Percentiles rank a stretch among this genome's conserved stretches.
Evolutionary conservation across 2,797 vertebrate species (phyloP).

Genomic region (Artibeus jamaicensis): DNA sequence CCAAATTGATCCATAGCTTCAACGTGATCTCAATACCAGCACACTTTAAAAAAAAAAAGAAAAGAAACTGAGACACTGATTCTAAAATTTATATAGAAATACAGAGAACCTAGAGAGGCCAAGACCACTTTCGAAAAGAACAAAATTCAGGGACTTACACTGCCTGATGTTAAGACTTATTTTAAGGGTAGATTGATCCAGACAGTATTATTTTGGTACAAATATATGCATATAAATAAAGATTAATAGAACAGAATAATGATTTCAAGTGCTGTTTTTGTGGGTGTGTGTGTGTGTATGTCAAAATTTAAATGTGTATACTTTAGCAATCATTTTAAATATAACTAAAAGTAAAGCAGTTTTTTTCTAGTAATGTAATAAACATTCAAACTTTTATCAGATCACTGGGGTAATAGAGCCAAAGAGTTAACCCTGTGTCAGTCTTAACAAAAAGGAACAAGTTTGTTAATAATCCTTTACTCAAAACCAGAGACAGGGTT

Average conservation of each 20-base stretch:
- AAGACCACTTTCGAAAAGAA: conserved; percentile 4
- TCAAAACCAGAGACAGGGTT: conserved; percentile 7
- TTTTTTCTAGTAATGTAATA: background rate
- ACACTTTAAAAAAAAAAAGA: background rate
- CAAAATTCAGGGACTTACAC: background rate
- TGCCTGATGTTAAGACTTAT: background rate
- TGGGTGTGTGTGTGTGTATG: background rate
- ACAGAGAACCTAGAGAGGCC: background rate
- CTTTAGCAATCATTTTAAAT: conserved; percentile 9
- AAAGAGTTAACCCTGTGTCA: background rate
- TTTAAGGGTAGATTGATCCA: background rate
- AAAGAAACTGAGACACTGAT: background rate
- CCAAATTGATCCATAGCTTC: background rate
- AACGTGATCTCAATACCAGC: background rate
- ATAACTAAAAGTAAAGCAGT: background rate
- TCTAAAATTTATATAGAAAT: background rate
- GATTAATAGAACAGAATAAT: background rate
- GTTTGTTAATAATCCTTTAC: conserved; percentile 15
- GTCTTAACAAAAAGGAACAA: background rate
- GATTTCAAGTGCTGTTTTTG: background rate
- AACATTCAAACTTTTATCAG: background rate
- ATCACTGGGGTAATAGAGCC: background rate
- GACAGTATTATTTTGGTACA: background rate
- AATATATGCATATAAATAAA: background rate
- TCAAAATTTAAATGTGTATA: background rate